Evolutionary conservation across 2,888 invertebrate genomes (phyloP).

Genomic region (Andrena haemorrhoa): DNA sequence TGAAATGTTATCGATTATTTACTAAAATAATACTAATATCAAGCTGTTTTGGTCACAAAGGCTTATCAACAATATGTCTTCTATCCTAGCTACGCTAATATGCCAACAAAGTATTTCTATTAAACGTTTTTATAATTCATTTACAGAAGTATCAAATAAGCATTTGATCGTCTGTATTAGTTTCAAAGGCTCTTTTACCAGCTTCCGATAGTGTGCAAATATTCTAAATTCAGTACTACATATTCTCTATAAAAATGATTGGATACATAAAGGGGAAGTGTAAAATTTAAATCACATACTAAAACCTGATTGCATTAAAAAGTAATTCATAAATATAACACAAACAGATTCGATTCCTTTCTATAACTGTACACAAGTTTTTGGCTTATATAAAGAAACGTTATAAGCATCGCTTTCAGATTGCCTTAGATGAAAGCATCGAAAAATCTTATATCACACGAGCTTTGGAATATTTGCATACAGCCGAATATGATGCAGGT

Average conservation of each 20-base stretch:
- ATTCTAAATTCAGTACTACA: conserved; percentile 58
- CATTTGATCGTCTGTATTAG: conserved; percentile 51
- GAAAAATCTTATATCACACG: conserved; percentile 23
- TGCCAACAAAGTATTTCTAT: conserved; percentile 58
- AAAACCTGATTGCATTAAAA: conserved; percentile 16
- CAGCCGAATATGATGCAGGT: conserved; percentile 51
- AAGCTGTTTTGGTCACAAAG: conserved; percentile 68
- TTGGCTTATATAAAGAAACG: conserved; percentile 31
- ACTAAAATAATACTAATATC: conserved; percentile 56
- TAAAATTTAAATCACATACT: neutral
- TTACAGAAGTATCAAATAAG: conserved; percentile 62
- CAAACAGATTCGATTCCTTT: conserved; percentile 29
- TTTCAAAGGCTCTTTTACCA: conserved; percentile 50
- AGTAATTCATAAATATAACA: conserved; percentile 37
- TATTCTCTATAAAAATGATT: conserved; percentile 40
- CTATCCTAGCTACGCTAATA: conserved; percentile 59
- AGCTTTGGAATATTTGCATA: conserved; percentile 67
- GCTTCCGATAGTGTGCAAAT: conserved; percentile 56
- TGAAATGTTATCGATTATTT: conserved; percentile 46
- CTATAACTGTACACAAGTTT: conserved; percentile 5
- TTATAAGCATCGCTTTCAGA: conserved; percentile 34
- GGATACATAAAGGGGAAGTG: conserved; percentile 15
- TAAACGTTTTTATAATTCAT: conserved; percentile 40
- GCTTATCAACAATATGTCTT: conserved; percentile 67
- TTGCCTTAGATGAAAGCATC: conserved; percentile 40